A percentile compares a stretch with the other conserved stretches of the same genome.
phyloP scores from a whole-genome alignment of 2,113 vertebrate species.

The Cricetomys ansorgei region DNA sequence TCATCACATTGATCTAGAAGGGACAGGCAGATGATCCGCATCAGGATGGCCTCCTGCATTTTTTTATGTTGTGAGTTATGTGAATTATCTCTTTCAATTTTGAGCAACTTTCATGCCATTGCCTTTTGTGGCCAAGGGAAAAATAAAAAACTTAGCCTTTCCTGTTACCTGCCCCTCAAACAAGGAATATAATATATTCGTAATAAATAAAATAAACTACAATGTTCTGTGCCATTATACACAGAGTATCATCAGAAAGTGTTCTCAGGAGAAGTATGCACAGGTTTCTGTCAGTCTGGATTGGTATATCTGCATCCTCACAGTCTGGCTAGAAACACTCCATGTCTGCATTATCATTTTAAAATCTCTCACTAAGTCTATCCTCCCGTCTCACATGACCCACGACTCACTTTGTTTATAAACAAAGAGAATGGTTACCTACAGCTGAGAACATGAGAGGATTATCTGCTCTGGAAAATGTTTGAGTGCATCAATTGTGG shows the following conservation, averaged over 20 bases:
- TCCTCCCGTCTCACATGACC: background rate
- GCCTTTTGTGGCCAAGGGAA: background rate
- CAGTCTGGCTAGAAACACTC: background rate
- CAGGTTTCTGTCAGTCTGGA: background rate
- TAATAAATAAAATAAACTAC: constrained; percentile 22
- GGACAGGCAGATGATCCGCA: background rate
- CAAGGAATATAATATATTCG: background rate
- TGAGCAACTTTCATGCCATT: background rate
- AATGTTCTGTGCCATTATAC: background rate
- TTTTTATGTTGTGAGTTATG: background rate
- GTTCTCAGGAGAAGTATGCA: background rate
- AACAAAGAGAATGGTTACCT: background rate
- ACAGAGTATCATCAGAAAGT: background rate
- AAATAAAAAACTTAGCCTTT: constrained; percentile 4
- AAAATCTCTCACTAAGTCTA: constrained; percentile 14
- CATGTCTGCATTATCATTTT: background rate
- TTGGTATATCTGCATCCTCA: background rate
- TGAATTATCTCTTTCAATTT: constrained; percentile 36
- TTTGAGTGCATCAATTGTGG: background rate
- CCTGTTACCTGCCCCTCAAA: background rate
- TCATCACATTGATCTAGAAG: background rate
- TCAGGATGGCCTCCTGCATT: background rate
- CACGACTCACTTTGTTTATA: background rate
- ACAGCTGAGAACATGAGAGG: background rate
- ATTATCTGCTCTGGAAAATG: background rate